A percentile compares a stretch with the other conserved stretches of the same genome.
Conservation (phyloP, 2,888 invertebrate species). For the Eupithecia abbreviata region DNA sequence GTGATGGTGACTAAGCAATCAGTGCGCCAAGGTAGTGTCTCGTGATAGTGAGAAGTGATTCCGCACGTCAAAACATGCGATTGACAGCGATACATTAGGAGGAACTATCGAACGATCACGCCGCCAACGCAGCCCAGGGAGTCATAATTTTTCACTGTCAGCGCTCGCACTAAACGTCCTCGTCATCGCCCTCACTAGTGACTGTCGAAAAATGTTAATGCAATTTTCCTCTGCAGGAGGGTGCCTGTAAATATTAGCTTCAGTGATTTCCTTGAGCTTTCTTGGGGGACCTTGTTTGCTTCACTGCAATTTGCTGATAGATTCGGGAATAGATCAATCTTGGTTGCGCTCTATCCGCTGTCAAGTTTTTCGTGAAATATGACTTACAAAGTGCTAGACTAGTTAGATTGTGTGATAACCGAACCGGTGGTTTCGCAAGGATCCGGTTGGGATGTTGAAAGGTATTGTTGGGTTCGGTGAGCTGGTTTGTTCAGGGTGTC, state of each 20-base stretch:
- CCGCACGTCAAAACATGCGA: conserved; percentile 76
- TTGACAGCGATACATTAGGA: conserved; percentile 82
- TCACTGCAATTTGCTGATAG: conserved; percentile 56
- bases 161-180: conserved; percentile 73
- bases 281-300: conserved; percentile 56
- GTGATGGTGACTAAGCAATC: conserved; percentile 71
- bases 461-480: conserved; percentile 59
- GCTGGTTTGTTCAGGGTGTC: conserved; percentile 64
- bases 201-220: conserved; percentile 79
- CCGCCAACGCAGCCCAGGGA: conserved; percentile 66
- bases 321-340: conserved; percentile 43
- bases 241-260: conserved; percentile 62
- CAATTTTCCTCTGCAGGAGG: conserved; percentile 69
- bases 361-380: conserved; percentile 61
- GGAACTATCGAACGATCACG: conserved; percentile 76
- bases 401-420: conserved; percentile 48
- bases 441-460: conserved; percentile 55
- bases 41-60: conserved; percentile 70
- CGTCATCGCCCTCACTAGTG: conserved; percentile 77
- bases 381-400: conserved; percentile 54
- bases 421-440: conserved; percentile 54
- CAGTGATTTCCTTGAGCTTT: conserved; percentile 53
- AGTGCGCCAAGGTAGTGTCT: conserved; percentile 56
- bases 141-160: conserved; percentile 81
- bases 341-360: conserved; percentile 48